A percentile compares a stretch with the other conserved stretches of the same genome.
phyloP scores from a whole-genome alignment of 2,888 invertebrate genomes.

The Watsonalla cultraria region DNA sequence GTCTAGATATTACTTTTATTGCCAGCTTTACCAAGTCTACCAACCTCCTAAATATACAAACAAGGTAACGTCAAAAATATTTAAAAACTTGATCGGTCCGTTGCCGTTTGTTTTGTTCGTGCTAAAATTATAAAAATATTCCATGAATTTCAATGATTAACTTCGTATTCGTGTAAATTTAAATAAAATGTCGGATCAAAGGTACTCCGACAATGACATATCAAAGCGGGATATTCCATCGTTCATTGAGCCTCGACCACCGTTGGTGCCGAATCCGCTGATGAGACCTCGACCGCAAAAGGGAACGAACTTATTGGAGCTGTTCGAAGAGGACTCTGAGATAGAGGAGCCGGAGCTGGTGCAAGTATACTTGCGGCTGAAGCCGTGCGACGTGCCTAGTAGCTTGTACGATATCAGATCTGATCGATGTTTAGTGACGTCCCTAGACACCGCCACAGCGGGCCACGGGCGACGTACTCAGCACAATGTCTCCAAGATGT shows the following conservation, averaged over 20 bases:
- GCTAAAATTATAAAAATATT: neutral
- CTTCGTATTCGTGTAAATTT: neutral
- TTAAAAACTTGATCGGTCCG: constrained; percentile 35
- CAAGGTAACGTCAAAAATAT: constrained; percentile 10
- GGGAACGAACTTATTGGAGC: constrained; percentile 59
- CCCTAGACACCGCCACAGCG: constrained; percentile 55
- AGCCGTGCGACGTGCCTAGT: constrained; percentile 55
- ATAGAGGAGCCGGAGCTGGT: constrained; percentile 61
- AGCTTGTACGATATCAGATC: constrained; percentile 61
- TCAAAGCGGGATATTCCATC: constrained; percentile 63
- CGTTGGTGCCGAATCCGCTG: constrained; percentile 63
- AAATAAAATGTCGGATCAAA: constrained; percentile 36
- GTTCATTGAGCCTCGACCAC: constrained; percentile 68
- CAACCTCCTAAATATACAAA: constrained; percentile 1
- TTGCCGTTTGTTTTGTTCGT: constrained; percentile 26
- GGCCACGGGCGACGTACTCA: constrained; percentile 64
- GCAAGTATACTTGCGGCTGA: constrained; percentile 75
- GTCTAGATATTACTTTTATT: too few relatives aligned
- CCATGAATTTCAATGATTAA: constrained; percentile 4
- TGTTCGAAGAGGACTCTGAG: constrained; percentile 60
- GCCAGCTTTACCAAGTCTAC: constrained; percentile 4
- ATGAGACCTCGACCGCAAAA: constrained; percentile 67
- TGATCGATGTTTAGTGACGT: constrained; percentile 58
- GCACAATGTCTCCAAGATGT: constrained; percentile 69
- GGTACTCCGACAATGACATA: constrained; percentile 48